Evolutionary conservation across 2,113 vertebrate species (phyloP), one percentile per base, ranked within the genome.

Genomic region (Mixornis gularis): DNA sequence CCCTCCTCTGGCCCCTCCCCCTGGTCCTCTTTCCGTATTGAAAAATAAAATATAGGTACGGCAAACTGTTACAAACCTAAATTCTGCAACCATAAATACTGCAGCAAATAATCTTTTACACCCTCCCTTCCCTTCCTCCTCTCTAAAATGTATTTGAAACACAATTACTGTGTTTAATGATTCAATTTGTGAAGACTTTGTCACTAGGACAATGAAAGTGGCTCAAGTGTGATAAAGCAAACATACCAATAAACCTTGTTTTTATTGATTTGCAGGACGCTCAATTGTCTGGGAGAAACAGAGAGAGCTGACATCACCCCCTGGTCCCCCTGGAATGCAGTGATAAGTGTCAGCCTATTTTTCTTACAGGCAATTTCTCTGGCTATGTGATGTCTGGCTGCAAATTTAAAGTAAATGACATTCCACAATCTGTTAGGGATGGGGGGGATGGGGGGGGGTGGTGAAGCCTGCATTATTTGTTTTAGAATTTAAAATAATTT

Each of bases 181-280:
- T 88, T 96, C 94, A 95, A 71, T 81, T 86, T 83, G 92, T 41
- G 56, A 94, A 79, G 92, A 94, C 89, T 89, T 93, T 89, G 49
- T 79, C 90, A 36, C 44, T 59, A 91, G 43, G 73, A 97, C 89
- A 85, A 95, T 83, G 34, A 55, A 85, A 59, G 64, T 76, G 89
- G 93, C 93, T 91, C 91, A 71, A 91, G 87, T 82, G 73, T 64
- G 94, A 87, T 82, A 94, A 90, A 87, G 94, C 94, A 95, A 93
- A 89, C n/a, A 15, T 89, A 84, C 95, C 93, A 60, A 80, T 90
- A 96, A 90, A 95, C 95, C 95, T 96, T 83, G 89, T 92, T 96
- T 94, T 94, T 96, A 97, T 95, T 96, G 97, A 97, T 97, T 85
- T 88, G 95, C 88, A 92, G 94, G 94, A 96, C 92, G 91, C 96